These are phyloP conservation scores for Sorex maritimensis DNA, from an alignment of 2,797 vertebrate species.

Conservation along the genomic window DNA sequence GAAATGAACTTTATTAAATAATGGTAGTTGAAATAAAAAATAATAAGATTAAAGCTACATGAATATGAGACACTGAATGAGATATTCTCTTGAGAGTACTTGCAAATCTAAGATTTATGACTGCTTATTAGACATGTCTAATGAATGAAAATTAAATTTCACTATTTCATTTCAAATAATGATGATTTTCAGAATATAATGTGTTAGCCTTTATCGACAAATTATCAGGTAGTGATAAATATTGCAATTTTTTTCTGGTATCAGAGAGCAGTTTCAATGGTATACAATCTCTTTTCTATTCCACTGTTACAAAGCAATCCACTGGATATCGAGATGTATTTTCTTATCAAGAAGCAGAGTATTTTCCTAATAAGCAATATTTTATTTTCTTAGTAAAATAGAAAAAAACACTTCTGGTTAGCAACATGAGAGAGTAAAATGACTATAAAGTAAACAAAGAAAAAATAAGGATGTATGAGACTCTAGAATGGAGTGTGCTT, in stretches of 20 bases:
- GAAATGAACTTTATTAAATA: constrained; percentile 37
- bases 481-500: too few relatives aligned
- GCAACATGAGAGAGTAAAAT: too few relatives aligned
- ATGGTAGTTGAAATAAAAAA: constrained; percentile 52
- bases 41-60: constrained; percentile 12
- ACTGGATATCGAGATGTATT: background rate
- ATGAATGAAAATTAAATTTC: constrained; percentile 61
- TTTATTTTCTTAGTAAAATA: too few relatives aligned
- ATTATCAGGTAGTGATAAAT: background rate
- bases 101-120: constrained; percentile 24
- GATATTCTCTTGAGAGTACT: constrained; percentile 3
- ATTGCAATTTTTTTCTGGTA: constrained; percentile 61
- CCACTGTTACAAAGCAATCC: background rate
- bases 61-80: constrained; percentile 24
- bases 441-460: too few relatives aligned
- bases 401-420: too few relatives aligned
- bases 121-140: constrained; percentile 63
- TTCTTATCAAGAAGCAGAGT: background rate
- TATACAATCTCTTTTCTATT: background rate
- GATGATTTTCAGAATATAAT: constrained; percentile 58
- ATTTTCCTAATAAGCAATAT: constrained; percentile 10
- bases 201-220: constrained; percentile 37
- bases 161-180: constrained; percentile 64
- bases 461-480: too few relatives aligned
- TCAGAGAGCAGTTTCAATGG: constrained; percentile 28